A percentile compares a stretch with the other conserved stretches of the same genome.
Evolutionary conservation across 2,797 vertebrate species (phyloP).

Genomic region (Sebastes steindachneri): DNA sequence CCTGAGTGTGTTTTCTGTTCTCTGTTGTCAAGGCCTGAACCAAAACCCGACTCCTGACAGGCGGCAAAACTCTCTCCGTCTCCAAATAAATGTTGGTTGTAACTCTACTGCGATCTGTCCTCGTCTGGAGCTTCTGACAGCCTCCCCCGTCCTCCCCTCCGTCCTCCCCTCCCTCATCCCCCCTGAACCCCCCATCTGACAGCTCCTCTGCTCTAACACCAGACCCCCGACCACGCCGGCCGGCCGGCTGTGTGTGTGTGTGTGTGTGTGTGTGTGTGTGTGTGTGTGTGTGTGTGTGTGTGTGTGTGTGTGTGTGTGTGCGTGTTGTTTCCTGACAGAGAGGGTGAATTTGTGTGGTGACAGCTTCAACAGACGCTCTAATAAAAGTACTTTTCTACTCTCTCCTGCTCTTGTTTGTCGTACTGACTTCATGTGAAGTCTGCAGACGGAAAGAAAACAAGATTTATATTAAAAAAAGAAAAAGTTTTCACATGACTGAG

Average conservation of each 20-base stretch:
- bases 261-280: too few species aligned
- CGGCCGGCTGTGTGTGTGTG: too few species aligned
- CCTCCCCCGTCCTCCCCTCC: background rate
- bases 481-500: constrained; percentile 60
- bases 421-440: constrained; percentile 26
- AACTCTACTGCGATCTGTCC: constrained; percentile 76
- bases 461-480: background rate
- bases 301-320: constrained; percentile 30
- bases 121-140: constrained; percentile 64
- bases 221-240: constrained; percentile 37
- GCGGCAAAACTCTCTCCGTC: constrained; percentile 42
- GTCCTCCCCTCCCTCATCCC: background rate
- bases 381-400: constrained; percentile 71
- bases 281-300: background rate
- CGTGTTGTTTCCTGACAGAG: constrained; percentile 51
- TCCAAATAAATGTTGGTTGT: constrained; percentile 75
- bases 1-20: constrained; percentile 51
- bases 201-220: constrained; percentile 44
- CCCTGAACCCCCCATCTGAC: constrained; percentile 40
- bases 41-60: constrained; percentile 61
- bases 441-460: constrained; percentile 28
- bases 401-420: constrained; percentile 47
- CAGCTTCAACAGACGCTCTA: constrained; percentile 71
- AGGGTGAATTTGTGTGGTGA: constrained; percentile 68
- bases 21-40: constrained; percentile 46